Evolutionary conservation across 1,140 invertebrate species (phyloP).

Genomic region (Drosophila sturtevanti): DNA sequence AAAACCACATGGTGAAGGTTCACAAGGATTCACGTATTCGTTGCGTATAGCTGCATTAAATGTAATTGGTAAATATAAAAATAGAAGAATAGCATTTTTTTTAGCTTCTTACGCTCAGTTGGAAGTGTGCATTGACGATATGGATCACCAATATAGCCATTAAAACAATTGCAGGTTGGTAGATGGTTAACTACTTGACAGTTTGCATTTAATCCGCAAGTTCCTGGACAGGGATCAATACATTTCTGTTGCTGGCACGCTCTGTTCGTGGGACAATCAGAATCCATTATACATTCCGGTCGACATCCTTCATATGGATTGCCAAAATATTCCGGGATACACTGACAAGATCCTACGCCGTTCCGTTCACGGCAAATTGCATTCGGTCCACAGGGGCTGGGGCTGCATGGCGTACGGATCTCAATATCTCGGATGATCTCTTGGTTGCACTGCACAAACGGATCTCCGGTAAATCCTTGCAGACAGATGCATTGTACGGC

Average conservation of each 20-base stretch:
- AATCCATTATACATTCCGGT: constrained; percentile 87
- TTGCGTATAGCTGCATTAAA: constrained; percentile 75
- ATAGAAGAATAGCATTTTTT: not conserved
- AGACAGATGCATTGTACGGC: constrained; percentile 90
- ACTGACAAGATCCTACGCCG: constrained; percentile 87
- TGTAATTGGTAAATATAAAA: constrained; percentile 78
- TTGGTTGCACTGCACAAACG: constrained; percentile 86
- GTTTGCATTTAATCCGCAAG: constrained; percentile 88
- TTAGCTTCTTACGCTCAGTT: constrained; percentile 72
- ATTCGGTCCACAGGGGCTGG: constrained; percentile 89
- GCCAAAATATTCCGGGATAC: constrained; percentile 88
- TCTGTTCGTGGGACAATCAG: constrained; percentile 87
- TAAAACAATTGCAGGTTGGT: constrained; percentile 87
- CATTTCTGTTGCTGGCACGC: constrained; percentile 89
- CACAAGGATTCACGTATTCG: constrained; percentile 84
- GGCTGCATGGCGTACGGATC: constrained; percentile 85
- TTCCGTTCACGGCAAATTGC: constrained; percentile 88
- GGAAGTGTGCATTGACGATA: constrained; percentile 84
- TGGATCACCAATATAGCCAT: constrained; percentile 88
- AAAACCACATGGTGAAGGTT: constrained; percentile 87
- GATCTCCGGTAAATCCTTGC: constrained; percentile 89
- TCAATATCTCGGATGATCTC: constrained; percentile 78
- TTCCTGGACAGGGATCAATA: constrained; percentile 88
- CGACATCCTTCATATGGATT: constrained; percentile 91
- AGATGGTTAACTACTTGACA: constrained; percentile 90